These are phyloP conservation scores for Nerophis ophidion DNA, from an alignment of 2,113 vertebrate species.

Conservation along the genomic window DNA sequence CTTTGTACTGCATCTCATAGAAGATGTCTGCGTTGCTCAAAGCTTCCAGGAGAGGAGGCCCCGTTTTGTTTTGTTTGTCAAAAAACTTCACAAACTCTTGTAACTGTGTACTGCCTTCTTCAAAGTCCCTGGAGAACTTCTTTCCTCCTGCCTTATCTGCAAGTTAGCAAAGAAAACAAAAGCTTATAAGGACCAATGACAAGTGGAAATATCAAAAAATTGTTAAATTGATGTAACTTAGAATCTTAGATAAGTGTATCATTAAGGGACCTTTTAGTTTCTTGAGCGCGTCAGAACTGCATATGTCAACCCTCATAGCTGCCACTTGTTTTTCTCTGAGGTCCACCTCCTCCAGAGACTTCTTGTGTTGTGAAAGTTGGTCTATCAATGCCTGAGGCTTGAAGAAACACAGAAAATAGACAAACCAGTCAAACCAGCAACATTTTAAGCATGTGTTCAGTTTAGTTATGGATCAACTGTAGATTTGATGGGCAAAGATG, in stretches of 20 bases:
- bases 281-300: slow-evolving; percentile 87
- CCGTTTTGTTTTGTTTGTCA: slow-evolving; percentile 79
- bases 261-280: slow-evolving; percentile 84
- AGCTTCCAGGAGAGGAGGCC: slow-evolving; percentile 78
- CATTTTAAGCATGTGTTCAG: background rate
- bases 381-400: slow-evolving; percentile 89
- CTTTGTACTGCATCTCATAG: slow-evolving; percentile 95
- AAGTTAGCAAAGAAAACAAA: slow-evolving; percentile 4
- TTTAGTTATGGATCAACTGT: background rate
- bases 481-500: background rate
- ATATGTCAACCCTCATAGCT: slow-evolving; percentile 90
- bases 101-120: slow-evolving; percentile 89
- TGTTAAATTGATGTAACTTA: background rate
- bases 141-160: slow-evolving; percentile 95
- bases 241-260: background rate
- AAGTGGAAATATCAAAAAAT: background rate
- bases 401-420: slow-evolving; percentile 9
- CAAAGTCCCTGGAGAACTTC: slow-evolving; percentile 94
- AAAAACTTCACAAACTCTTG: slow-evolving; percentile 90
- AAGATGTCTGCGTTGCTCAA: slow-evolving; percentile 90
- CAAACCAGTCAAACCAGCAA: background rate
- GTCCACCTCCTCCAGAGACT: slow-evolving; percentile 84
- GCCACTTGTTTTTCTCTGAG: slow-evolving; percentile 91
- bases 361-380: slow-evolving; percentile 79
- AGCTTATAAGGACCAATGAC: background rate